phyloP scores from a whole-genome alignment of 2,888 invertebrate species.

The Aphidius colemani region DNA sequence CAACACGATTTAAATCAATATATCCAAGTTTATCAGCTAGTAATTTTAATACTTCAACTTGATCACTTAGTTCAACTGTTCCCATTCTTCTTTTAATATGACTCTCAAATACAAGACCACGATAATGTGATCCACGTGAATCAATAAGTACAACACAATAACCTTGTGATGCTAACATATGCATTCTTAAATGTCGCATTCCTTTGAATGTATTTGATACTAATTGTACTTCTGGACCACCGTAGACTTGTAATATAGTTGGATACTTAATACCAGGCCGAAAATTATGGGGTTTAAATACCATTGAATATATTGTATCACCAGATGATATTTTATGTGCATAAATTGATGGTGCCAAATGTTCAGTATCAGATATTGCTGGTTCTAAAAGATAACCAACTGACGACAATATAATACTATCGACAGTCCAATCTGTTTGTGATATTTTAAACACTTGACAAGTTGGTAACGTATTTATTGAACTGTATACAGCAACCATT shows the following conservation, averaged over 20 bases:
- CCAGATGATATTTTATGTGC: conserved; percentile 72
- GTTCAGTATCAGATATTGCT: conserved; percentile 63
- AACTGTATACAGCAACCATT: conserved; percentile 83
- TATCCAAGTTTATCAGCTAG: conserved; percentile 82
- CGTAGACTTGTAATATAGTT: conserved; percentile 95
- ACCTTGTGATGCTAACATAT: conserved; percentile 93
- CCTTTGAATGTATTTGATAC: conserved; percentile 96
- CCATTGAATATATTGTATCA: conserved; percentile 81
- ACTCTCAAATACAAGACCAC: conserved; percentile 91
- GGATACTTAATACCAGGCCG: conserved; percentile 77
- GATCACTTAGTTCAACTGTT: conserved; percentile 90
- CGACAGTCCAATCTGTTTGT: conserved; percentile 72
- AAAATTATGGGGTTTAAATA: conserved; percentile 82
- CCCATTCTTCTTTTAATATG: conserved; percentile 91
- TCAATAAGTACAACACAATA: conserved; percentile 96
- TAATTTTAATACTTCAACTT: conserved; percentile 91
- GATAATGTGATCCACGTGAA: conserved; percentile 91
- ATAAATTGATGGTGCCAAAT: conserved; percentile 75
- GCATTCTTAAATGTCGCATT: conserved; percentile 88
- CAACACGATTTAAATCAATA: conserved; percentile 90
- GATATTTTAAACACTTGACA: conserved; percentile 73
- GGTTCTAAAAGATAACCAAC: conserved; percentile 76
- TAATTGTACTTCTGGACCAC: conserved; percentile 97
- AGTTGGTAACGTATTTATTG: conserved; percentile 78
- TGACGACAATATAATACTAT: conserved; percentile 70